Evolutionary conservation across 2,113 vertebrate species (phyloP).

Genomic region (Tupaia tana): DNA sequence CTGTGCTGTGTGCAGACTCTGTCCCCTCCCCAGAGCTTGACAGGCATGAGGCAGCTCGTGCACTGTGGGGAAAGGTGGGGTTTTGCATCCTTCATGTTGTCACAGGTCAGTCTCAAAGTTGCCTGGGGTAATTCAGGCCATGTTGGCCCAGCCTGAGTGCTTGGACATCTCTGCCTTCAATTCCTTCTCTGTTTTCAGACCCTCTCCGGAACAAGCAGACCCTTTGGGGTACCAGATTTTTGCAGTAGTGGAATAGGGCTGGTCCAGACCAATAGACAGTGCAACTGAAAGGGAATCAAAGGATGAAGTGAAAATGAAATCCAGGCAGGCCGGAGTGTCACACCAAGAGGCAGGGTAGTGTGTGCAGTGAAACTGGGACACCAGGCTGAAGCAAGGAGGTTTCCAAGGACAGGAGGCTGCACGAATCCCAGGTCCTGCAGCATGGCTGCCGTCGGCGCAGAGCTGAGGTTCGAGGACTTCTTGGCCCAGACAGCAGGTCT

Average conservation of each 20-base stretch:
- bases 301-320: neutral
- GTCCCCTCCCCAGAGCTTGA: neutral
- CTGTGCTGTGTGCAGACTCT: neutral
- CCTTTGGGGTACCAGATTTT: neutral
- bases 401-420: neutral
- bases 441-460: accelerated
- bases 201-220: neutral
- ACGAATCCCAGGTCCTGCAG: too few relatives aligned
- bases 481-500: neutral
- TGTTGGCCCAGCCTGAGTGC: neutral
- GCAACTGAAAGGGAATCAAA: neutral
- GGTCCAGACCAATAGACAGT: neutral
- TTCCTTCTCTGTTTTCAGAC: neutral
- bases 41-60: neutral
- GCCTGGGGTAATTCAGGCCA: neutral
- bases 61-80: neutral
- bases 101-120: neutral
- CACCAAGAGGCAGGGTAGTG: neutral
- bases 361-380: neutral
- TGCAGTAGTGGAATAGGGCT: neutral
- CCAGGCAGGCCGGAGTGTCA: neutral
- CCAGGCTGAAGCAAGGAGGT: neutral
- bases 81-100: neutral
- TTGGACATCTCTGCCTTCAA: neutral
- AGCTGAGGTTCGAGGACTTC: neutral